Evolutionary conservation across 2,113 vertebrate genomes (phyloP).

Genomic region (Bufo bufo): DNA sequence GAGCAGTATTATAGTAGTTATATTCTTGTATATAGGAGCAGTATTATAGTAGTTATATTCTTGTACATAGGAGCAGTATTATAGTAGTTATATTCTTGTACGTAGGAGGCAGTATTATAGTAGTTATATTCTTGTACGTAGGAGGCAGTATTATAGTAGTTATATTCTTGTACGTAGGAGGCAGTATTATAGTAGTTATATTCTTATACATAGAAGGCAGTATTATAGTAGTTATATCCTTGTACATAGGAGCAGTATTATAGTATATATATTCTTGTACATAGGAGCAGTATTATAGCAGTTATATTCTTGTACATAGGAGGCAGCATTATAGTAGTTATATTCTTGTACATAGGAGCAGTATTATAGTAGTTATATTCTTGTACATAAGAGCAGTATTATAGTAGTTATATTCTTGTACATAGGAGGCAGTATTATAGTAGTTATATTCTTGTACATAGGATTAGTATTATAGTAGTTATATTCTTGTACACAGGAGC

Average conservation of each 20-base stretch:
- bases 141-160: constrained; percentile 9
- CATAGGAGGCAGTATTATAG: background rate
- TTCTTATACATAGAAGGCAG: background rate
- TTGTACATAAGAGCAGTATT: background rate
- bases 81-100: too few relatives aligned
- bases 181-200: constrained; percentile 15
- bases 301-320: background rate
- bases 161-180: background rate
- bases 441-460: constrained; percentile 2
- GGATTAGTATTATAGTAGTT: background rate
- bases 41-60: constrained; percentile 8
- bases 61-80: background rate
- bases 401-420: background rate
- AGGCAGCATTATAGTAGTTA: too few relatives aligned
- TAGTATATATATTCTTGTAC: background rate
- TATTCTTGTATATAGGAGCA: background rate
- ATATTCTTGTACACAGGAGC: background rate
- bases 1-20: constrained; percentile 1
- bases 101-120: too few relatives aligned
- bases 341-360: too few relatives aligned
- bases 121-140: background rate
- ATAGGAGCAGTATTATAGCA: background rate
- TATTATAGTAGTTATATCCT: background rate
- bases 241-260: background rate
- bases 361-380: constrained; percentile 3